Evolutionary conservation across 2,888 invertebrate species (phyloP), one percentile per base, ranked within the genome.

Genomic region (Laspeyria flexula): DNA sequence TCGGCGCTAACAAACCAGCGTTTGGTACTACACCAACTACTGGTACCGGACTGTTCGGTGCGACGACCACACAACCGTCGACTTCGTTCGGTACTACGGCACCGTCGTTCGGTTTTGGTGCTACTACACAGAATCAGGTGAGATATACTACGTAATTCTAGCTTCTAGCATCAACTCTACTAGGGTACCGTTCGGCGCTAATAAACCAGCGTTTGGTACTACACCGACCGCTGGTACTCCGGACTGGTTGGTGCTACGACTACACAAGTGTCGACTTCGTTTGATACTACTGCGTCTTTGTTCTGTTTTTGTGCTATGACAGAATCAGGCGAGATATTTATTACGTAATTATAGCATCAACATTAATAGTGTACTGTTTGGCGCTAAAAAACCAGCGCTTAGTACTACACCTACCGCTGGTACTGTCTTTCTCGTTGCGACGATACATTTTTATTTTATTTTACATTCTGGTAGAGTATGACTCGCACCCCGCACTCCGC

Each of bases 181-280:
- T 0, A 77, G 79, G 0, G 78, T 85, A 0, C 60, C 92, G 4
- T 93, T 93, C 40, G 93, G 90, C 0, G 86, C 91, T 0, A 82
- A 81, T 49, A 93, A 94, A 71, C 91, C 94, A 2, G 88, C 94
- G 0, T 94, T 94, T 50, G 93, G 93, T 0, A 77, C 86, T 0
- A 68, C 91, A 0, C 54, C 80, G 0, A 76, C 86, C 0, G 67
- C 87, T 0, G 87, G 90, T 1, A 77, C 83, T n/a, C n/a, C 0
- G 77, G 88, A 0, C 34, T 92, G 6, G 90, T 91, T 43, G 90
- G 90, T 0, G 74, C 88, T 0, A 75, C 86, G 0, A 83, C 90
- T 0, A 90, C 90, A 0, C 88, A 88, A 21, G 41, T 41, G 7
- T 21, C 88, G 9, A 77, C 89, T 0, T 71, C 85, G 0, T 92